Evolutionary conservation across 37 sponge, comb jelly and placozoan genomes (phyloP).

Genomic region (Petrosia ficiformis): DNA sequence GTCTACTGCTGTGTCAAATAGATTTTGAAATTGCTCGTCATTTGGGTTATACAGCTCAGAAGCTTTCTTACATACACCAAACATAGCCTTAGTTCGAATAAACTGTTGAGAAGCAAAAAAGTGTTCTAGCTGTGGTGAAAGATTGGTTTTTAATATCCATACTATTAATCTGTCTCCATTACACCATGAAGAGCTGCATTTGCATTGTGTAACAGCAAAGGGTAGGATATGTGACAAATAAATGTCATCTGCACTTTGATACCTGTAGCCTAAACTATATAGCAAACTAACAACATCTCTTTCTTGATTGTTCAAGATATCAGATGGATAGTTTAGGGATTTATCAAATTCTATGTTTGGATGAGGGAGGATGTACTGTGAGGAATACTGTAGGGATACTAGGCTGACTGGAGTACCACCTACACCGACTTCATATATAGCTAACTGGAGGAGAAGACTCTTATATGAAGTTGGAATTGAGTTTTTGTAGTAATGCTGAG

Average conservation of each 20-base stretch:
- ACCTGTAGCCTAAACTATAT: conserved; percentile 5
- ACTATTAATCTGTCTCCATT: conserved; percentile 24
- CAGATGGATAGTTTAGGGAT: conserved; percentile 17
- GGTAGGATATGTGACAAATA: conserved; percentile 16
- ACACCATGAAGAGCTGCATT: not conserved
- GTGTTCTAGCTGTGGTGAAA: too few relatives aligned
- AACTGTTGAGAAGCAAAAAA: not conserved
- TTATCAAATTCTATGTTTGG: not conserved
- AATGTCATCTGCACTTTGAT: conserved; percentile 16
- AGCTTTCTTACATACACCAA: not conserved
- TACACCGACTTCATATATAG: conserved; percentile 45
- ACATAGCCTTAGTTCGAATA: conserved; percentile 10
- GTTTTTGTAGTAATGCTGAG: not conserved
- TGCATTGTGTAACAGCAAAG: conserved; percentile 8
- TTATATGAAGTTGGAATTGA: not conserved
- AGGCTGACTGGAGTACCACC: not conserved
- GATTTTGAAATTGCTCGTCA: conserved; percentile 16
- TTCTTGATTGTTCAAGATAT: conserved; percentile 11
- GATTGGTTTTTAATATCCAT: conserved; percentile 33
- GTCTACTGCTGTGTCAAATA: conserved; percentile 19
- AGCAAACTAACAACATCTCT: not conserved
- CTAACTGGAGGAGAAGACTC: not conserved
- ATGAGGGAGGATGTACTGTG: conserved; percentile 12
- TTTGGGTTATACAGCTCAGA: conserved; percentile 34
- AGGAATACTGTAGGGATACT: conserved; percentile 1